phyloP scores from a whole-genome alignment of 2,797 vertebrate genomes.

The Malacoraja senta region DNA sequence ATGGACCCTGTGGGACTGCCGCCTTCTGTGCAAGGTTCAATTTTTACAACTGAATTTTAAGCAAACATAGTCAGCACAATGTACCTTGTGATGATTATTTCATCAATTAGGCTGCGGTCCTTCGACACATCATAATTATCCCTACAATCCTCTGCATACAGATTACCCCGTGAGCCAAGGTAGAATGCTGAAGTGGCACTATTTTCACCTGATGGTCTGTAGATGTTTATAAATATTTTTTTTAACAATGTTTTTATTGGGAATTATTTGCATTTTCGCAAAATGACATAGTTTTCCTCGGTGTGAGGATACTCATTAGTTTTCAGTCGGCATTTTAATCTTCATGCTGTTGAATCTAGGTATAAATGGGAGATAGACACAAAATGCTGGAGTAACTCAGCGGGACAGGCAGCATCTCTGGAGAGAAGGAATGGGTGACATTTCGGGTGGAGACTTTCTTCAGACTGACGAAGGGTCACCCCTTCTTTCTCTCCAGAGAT shows the following conservation, averaged over 20 bases:
- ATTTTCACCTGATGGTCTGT: neutral
- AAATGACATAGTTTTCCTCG: neutral
- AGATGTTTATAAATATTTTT: neutral
- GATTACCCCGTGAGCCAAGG: neutral
- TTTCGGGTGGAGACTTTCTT: too few species aligned
- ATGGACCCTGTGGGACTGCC: neutral
- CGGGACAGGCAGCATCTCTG: too few species aligned
- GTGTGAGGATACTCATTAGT: neutral
- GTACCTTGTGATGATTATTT: conserved; percentile 16
- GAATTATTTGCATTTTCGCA: neutral
- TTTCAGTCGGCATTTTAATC: neutral
- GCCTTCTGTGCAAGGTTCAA: conserved; percentile 5
- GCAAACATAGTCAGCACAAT: neutral
- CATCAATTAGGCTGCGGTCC: neutral
- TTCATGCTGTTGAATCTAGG: neutral
- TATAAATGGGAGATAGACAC: too few species aligned
- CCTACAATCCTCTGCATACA: neutral
- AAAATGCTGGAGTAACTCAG: too few species aligned
- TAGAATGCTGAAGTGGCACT: neutral
- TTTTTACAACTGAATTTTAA: neutral
- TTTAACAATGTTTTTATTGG: neutral
- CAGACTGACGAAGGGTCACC: too few species aligned
- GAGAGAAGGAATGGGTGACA: too few species aligned
- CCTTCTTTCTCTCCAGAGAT: too few species aligned
- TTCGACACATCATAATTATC: neutral